Conservation (phyloP, 2,888 invertebrate genomes). For the Anticlea derivata region DNA sequence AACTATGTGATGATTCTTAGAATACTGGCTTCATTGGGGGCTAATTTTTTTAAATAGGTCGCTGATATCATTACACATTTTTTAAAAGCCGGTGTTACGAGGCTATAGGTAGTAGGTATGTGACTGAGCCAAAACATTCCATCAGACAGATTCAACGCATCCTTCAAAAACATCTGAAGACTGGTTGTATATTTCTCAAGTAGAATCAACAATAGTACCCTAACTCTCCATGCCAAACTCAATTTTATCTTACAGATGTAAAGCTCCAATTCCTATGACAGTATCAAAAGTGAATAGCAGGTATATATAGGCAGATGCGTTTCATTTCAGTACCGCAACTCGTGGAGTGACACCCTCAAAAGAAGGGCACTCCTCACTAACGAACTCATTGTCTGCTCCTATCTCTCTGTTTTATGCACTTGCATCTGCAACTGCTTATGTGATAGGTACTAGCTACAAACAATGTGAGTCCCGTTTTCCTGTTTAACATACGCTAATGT, state of each 20-base stretch:
- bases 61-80: too few relatives aligned
- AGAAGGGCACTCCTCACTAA: constrained; percentile 67
- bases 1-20: too few relatives aligned
- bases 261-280: constrained; percentile 4
- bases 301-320: constrained; percentile 20
- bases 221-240: background rate
- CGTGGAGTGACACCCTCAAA: constrained; percentile 65
- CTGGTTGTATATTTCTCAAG: constrained; percentile 13
- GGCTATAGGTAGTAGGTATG: too few relatives aligned
- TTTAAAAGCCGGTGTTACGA: too few relatives aligned
- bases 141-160: background rate
- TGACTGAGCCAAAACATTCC: background rate
- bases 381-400: constrained; percentile 71
- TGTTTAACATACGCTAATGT: too few relatives aligned
- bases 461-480: too few relatives aligned
- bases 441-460: background rate
- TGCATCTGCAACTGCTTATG: background rate
- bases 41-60: too few relatives aligned
- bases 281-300: constrained; percentile 3
- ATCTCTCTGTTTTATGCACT: constrained; percentile 24
- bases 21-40: too few relatives aligned
- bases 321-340: constrained; percentile 40
- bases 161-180: constrained; percentile 12
- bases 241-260: background rate
- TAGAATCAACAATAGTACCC: constrained; percentile 10